These are phyloP conservation scores for Zaprionus obscuricornis DNA, from an alignment of 2,888 invertebrate genomes.

Conservation along the genomic window DNA sequence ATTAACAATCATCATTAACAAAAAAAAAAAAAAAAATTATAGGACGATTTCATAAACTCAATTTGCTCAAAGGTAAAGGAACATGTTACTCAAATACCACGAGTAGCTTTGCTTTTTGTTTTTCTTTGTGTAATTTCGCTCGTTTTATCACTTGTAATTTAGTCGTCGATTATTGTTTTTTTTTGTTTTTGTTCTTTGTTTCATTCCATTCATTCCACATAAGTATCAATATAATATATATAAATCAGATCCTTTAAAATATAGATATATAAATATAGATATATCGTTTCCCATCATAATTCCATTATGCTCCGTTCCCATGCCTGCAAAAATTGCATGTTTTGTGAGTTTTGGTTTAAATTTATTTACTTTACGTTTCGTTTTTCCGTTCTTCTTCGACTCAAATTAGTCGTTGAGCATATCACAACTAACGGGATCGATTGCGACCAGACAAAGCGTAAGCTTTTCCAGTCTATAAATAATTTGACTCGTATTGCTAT, in stretches of 20 bases:
- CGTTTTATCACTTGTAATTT: slow-evolving; percentile 39
- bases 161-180: neutral
- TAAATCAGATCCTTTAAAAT: no score
- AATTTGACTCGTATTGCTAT: slow-evolving; percentile 21
- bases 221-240: no score
- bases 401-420: slow-evolving; percentile 82
- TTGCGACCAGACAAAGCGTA: slow-evolving; percentile 84
- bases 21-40: slow-evolving; percentile 52
- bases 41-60: slow-evolving; percentile 91
- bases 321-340: slow-evolving; percentile 46
- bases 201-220: neutral
- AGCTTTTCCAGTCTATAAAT: slow-evolving; percentile 68
- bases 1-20: slow-evolving; percentile 74
- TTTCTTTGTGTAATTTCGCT: slow-evolving; percentile 50
- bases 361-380: slow-evolving; percentile 58
- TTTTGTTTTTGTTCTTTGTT: slow-evolving; percentile 11
- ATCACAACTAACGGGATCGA: slow-evolving; percentile 83
- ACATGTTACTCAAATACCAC: slow-evolving; percentile 64
- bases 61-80: slow-evolving; percentile 89
- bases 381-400: slow-evolving; percentile 48
- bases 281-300: no score
- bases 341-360: slow-evolving; percentile 56
- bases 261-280: no score
- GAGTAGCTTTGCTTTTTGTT: slow-evolving; percentile 55
- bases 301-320: slow-evolving; percentile 18